Evolutionary conservation across 2,113 vertebrate genomes (phyloP), one percentile per base, ranked within the genome.

Genomic region (Calonectris borealis): DNA sequence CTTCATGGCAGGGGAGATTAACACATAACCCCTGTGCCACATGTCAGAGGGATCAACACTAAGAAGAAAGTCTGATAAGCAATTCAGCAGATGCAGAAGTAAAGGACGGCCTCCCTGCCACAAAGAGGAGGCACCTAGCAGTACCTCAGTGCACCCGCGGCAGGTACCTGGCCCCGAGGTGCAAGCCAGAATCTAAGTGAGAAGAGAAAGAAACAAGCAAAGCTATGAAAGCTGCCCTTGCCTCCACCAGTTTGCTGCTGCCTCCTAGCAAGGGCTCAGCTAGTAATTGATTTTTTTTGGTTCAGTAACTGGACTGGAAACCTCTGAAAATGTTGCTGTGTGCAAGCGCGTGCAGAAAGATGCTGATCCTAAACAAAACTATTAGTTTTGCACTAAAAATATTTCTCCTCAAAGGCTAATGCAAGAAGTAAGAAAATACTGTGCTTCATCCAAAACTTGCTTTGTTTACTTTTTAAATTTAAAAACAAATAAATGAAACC

Each of bases 241-340:
- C 18, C 36, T 75, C 24, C 0, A 49, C 16, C 34, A 44, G 40
- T 24, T 66, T 88, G 19, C 36, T 69, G 48, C 22, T 64, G 42
- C 52, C 57, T 90, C n/a, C 69, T 54, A 82, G 70, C 55, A 82
- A 93, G 61, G 29, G 38, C 42, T 88, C 65, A 71, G 62, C 17
- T n/a, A 60, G 52, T 64, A 91, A 83, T 46, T 88, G 62, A 77
- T 48, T 49, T 64, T 58, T 83, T 86, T 73, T 71, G 25, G 27
- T 76, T 88, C 70, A 82, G 44, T 91, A 81, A 65, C 83, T 62
- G 61, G 25, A 57, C 57, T 92, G 61, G 57, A 88, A 95, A 86
- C 31, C n/a, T 73, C 75, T 78, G 65, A 75, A 92, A 77, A 52
- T 17, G 6, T 14, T 88, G 29, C 17, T 60, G 10, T 38, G 34